Base-by-base conservation (phyloP, 1,140 invertebrate species). In the Hypsibius dujardini region DNA sequence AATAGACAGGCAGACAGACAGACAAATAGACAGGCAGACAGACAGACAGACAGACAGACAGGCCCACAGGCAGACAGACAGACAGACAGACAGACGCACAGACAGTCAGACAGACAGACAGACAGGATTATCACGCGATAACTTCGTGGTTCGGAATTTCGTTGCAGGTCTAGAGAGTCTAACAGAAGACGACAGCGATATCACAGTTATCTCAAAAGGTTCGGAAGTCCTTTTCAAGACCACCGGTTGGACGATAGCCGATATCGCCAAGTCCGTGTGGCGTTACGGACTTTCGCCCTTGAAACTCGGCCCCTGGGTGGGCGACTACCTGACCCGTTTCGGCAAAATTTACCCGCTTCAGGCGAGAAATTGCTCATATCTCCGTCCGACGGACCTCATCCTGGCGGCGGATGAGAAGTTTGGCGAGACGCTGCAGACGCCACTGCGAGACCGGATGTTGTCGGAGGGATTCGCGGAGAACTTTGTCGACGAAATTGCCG, bases 401-500 rank as follows among this genome's bases (percentile, higher is more conserved):
- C n/a, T 56, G 7, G 50, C 50, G n/a, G 50, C 50, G 50, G 50
- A 56, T 56, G 50, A 7, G 7, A n/a, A 56, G n/a, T n/a, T 56
- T n/a, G 50, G 7, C n/a, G 50, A 56, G 7, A 56, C 0, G 50
- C n/a, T 56, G 7, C n/a, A 12, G 7, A 7, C n/a, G 7, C n/a
- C 50, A n/a, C 50, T 56, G 50, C 7, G 7, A 7, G 50, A 56
- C 50, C 7, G 7, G 50, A 56, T 56, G 50, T 12, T 7, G 50
- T 12, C 7, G n/a, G 50, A 7, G 7, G 50, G 50, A 7, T 56
- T 56, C 50, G 50, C 7, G n/a, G 50, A 56, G n/a, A 7, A 12
- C 50, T 56, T 56, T n/a, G n/a, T 56, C 50, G n/a, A 7, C 50
- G 50, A 56, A 56, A n/a, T 56, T n/a, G 50, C 50, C n/a, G 50